These are phyloP conservation scores for Trichopoda pennipes DNA, from an alignment of 2,888 invertebrate genomes.

Conservation along the genomic window DNA sequence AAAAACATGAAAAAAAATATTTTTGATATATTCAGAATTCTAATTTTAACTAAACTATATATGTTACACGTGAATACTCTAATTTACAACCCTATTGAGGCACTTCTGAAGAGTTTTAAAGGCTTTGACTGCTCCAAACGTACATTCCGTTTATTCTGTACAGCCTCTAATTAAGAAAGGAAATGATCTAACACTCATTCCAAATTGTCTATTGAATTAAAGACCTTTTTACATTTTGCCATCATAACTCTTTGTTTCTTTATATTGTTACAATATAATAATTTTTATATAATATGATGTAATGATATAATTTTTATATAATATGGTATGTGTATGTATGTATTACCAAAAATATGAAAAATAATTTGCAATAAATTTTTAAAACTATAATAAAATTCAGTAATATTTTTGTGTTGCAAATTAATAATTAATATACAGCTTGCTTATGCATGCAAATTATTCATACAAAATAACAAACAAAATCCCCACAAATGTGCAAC, in stretches of 20 bases:
- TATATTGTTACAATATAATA: background rate
- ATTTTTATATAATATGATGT: background rate
- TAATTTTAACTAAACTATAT: too few species aligned
- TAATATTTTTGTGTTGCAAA: slow-evolving; percentile 50
- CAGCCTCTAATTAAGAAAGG: too few species aligned
- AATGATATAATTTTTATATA: background rate
- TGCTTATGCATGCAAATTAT: slow-evolving; percentile 56
- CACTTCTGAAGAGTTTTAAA: too few species aligned
- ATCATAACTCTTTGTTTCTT: background rate
- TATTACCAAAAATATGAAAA: slow-evolving; percentile 46
- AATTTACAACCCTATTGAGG: too few species aligned
- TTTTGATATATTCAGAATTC: too few species aligned
- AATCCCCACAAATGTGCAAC: slow-evolving; percentile 29
- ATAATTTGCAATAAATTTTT: slow-evolving; percentile 63
- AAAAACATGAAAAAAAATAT: too few species aligned
- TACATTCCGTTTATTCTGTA: too few species aligned
- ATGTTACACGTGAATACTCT: too few species aligned
- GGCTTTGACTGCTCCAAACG: too few species aligned
- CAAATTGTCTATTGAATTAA: too few species aligned
- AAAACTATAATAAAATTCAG: slow-evolving; percentile 62
- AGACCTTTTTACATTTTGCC: background rate
- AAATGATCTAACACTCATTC: too few species aligned
- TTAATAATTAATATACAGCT: slow-evolving; percentile 52
- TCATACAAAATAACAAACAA: background rate
- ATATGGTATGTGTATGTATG: too few species aligned